These are phyloP conservation scores for Luffia ferchaultella DNA, from an alignment of 2,888 invertebrate genomes.

Conservation along the genomic window DNA sequence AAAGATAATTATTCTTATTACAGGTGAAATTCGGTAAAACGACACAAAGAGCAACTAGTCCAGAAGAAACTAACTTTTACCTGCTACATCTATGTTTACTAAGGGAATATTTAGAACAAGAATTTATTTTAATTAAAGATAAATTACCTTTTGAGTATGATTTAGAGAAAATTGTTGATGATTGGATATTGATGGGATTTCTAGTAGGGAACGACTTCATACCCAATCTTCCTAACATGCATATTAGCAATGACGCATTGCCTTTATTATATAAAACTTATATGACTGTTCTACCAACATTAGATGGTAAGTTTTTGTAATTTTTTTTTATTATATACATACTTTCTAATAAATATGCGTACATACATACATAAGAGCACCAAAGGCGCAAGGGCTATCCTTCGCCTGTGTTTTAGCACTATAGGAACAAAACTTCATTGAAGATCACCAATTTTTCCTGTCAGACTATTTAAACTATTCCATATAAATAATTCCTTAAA, in stretches of 20 bases:
- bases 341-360: conserved; percentile 6
- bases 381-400: no score
- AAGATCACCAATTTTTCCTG: background rate
- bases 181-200: conserved; percentile 98
- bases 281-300: conserved; percentile 82
- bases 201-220: conserved; percentile 98
- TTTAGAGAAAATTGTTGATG: conserved; percentile 92
- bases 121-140: conserved; percentile 78
- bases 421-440: background rate
- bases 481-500: no score
- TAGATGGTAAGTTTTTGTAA: conserved; percentile 73
- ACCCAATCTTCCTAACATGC: conserved; percentile 93
- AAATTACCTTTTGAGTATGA: conserved; percentile 79
- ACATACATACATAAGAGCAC: background rate
- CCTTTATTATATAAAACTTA: conserved; percentile 89
- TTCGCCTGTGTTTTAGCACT: no score
- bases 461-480: no score
- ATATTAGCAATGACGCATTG: conserved; percentile 90
- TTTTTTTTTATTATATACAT: conserved; percentile 2
- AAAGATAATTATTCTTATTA: no score
- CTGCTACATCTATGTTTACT: conserved; percentile 91
- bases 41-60: conserved; percentile 72
- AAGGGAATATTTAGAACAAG: conserved; percentile 91
- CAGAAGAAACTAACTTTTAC: conserved; percentile 93
- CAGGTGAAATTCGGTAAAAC: conserved; percentile 80